phyloP scores from a whole-genome alignment of 2,113 vertebrate genomes.

The Athene noctua region DNA sequence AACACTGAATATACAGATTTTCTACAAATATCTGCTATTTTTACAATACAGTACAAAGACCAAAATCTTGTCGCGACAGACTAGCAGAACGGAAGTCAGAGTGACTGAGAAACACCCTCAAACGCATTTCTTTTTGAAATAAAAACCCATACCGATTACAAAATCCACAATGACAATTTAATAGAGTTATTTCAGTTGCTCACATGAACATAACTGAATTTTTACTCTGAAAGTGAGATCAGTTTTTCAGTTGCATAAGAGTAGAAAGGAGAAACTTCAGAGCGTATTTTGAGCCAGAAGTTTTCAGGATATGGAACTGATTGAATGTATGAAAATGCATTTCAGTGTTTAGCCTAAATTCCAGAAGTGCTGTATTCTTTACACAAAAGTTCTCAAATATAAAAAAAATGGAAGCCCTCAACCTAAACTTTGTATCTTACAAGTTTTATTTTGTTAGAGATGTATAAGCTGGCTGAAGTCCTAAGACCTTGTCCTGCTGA shows the following conservation, averaged over 20 bases:
- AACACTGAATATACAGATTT: neutral
- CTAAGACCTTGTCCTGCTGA: neutral
- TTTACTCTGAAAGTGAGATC: neutral
- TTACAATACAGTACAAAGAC: neutral
- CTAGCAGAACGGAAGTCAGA: neutral
- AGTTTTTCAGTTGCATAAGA: neutral
- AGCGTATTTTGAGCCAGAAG: neutral
- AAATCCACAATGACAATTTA: neutral
- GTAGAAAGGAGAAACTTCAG: neutral
- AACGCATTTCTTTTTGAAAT: neutral
- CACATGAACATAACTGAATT: neutral
- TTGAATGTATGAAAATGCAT: neutral
- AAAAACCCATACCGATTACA: neutral
- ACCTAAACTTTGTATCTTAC: neutral
- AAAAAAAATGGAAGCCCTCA: neutral
- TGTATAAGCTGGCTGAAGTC: neutral
- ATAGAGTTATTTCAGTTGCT: neutral
- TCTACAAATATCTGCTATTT: neutral
- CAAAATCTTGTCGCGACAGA: neutral
- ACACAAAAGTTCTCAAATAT: neutral
- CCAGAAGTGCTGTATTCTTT: neutral
- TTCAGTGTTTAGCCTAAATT: neutral
- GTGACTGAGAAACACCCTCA: neutral
- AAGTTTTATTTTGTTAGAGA: neutral
- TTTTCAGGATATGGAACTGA: neutral